Conservation (phyloP, 2,888 invertebrate genomes). For the Chaetoderma sp. region DNA sequence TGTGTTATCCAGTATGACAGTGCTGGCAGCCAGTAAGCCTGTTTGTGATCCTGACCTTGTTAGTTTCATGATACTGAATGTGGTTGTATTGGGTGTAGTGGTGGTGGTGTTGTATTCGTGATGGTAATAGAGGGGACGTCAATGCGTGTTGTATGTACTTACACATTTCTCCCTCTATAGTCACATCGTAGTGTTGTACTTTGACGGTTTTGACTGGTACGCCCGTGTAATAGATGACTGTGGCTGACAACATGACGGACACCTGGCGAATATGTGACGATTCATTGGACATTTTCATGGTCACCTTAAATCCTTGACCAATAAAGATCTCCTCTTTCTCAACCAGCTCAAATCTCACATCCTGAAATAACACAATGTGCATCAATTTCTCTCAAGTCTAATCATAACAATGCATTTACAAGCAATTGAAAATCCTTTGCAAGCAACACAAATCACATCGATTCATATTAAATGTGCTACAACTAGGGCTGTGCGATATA, state of each 20-base stretch:
- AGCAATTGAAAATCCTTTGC: not conserved
- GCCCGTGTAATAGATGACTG: constrained; percentile 86
- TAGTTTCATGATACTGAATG: no score
- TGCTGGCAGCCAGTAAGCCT: no score
- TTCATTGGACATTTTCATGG: constrained; percentile 80
- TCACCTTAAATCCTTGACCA: constrained; percentile 78
- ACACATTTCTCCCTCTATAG: not conserved
- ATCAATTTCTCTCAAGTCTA: not conserved
- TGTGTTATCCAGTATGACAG: no score
- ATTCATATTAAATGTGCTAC: not conserved
- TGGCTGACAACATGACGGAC: constrained; percentile 80
- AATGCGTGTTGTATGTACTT: no score
- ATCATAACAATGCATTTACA: constrained; percentile 70
- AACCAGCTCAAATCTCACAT: constrained; percentile 85
- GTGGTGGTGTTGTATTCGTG: no score
- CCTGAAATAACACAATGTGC: constrained; percentile 71
- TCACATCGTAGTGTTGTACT: constrained; percentile 76
- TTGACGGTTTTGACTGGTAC: constrained; percentile 82
- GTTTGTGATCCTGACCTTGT: no score
- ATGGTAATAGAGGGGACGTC: no score
- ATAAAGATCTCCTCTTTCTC: constrained; percentile 87
- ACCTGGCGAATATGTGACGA: constrained; percentile 79
- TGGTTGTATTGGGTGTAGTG: no score
- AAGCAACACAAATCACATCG: not conserved
- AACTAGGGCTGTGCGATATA: not conserved